These are phyloP conservation scores for Noctua fimbriata DNA, from an alignment of 2,888 invertebrate genomes.

Conservation along the genomic window DNA sequence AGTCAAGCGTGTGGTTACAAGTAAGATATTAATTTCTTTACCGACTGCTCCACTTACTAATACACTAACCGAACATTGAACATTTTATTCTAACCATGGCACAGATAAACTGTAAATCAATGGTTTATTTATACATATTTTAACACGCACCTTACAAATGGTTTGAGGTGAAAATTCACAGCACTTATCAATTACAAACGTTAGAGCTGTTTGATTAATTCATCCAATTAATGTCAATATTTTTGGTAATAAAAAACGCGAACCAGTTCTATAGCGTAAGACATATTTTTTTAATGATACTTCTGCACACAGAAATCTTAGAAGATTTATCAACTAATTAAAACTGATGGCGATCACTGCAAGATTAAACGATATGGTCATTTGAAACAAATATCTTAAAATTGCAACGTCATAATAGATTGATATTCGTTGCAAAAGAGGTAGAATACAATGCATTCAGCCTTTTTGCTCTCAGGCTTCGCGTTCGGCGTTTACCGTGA, in stretches of 20 bases:
- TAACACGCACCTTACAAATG: slow-evolving; percentile 16
- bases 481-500: slow-evolving; percentile 61
- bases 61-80: slow-evolving; percentile 36
- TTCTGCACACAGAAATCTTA: slow-evolving; percentile 24
- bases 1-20: slow-evolving; percentile 52
- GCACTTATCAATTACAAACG: slow-evolving; percentile 29
- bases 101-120: slow-evolving; percentile 11
- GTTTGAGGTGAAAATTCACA: slow-evolving; percentile 36
- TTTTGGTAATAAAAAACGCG: slow-evolving; percentile 47
- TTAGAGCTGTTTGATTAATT: slow-evolving; percentile 33
- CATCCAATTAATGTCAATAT: slow-evolving; percentile 53
- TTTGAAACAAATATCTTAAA: background rate
- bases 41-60: slow-evolving; percentile 36
- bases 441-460: slow-evolving; percentile 67
- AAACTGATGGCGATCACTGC: slow-evolving; percentile 23
- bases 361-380: slow-evolving; percentile 9
- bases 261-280: slow-evolving; percentile 44
- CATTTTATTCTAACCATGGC: slow-evolving; percentile 8
- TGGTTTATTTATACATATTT: slow-evolving; percentile 22
- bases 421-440: slow-evolving; percentile 33
- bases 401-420: background rate
- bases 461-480: slow-evolving; percentile 69
- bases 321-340: slow-evolving; percentile 24
- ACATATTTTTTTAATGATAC: slow-evolving; percentile 21
- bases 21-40: slow-evolving; percentile 55